These are phyloP conservation scores for Sylvia atricapilla DNA, from an alignment of 2,113 vertebrate genomes.

Conservation along the genomic window DNA sequence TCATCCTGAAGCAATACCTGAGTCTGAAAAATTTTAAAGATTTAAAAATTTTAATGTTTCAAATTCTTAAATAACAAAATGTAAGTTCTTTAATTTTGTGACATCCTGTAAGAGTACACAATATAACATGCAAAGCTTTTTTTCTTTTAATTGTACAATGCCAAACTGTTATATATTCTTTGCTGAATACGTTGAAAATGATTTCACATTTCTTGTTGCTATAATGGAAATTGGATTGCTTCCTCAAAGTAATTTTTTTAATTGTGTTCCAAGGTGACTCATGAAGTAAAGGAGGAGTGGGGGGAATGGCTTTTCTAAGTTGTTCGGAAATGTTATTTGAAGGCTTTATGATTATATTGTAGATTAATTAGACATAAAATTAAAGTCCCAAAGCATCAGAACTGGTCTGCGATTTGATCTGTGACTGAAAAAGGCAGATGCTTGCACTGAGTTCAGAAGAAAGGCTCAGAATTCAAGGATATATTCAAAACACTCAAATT, in stretches of 20 bases:
- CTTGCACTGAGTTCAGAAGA: background rate
- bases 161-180: background rate
- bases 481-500: background rate
- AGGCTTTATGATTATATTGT: background rate
- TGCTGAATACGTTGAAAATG: background rate
- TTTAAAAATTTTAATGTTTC: background rate
- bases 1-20: background rate
- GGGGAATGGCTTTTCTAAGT: background rate
- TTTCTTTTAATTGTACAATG: background rate
- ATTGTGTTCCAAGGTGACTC: conserved; percentile 3
- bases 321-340: background rate
- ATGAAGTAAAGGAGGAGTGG: background rate
- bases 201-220: conserved; percentile 4
- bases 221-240: background rate
- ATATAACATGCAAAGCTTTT: background rate
- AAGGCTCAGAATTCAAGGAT: background rate
- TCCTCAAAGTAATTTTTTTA: background rate
- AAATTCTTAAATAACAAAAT: background rate
- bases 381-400: background rate
- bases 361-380: background rate
- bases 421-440: background rate
- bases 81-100: background rate
- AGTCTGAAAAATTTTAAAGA: background rate
- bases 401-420: background rate
- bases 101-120: background rate